Conservation (phyloP, 2,113 vertebrate species). For the Coturnix japonica region DNA sequence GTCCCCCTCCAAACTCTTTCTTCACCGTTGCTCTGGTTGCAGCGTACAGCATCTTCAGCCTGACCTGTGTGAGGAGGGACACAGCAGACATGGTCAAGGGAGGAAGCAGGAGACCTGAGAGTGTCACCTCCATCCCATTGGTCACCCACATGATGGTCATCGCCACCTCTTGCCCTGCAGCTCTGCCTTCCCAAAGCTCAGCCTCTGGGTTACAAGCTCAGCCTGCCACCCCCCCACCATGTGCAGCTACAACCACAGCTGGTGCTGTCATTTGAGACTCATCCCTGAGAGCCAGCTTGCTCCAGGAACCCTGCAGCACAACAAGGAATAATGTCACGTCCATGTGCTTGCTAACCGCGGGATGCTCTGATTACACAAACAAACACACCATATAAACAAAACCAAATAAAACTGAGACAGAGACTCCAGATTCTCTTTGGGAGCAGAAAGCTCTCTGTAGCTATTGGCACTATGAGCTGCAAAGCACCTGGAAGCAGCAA, state of each 20-base stretch:
- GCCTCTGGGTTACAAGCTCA: background rate
- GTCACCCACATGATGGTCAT: too few relatives aligned
- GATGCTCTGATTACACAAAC: background rate
- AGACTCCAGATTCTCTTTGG: background rate
- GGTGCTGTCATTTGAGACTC: background rate
- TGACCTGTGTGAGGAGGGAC: constrained; percentile 79
- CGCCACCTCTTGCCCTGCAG: background rate
- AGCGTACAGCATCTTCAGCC: constrained; percentile 99
- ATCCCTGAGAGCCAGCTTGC: background rate
- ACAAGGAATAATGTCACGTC: background rate
- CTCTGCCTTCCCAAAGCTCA: background rate
- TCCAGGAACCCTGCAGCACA: background rate
- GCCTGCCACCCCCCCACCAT: background rate
- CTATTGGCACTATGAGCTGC: background rate
- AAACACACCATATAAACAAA: background rate
- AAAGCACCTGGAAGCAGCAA: background rate
- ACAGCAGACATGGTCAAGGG: background rate
- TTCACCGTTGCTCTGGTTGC: constrained; percentile 97
- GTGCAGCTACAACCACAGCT: background rate
- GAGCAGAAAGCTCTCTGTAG: background rate
- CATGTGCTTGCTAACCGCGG: too few relatives aligned
- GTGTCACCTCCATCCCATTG: background rate
- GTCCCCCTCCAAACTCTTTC: constrained; percentile 97
- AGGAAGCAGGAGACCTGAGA: background rate
- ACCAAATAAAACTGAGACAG: background rate